phyloP scores from a whole-genome alignment of 2,888 invertebrate genomes.

The Diaperis boleti region DNA sequence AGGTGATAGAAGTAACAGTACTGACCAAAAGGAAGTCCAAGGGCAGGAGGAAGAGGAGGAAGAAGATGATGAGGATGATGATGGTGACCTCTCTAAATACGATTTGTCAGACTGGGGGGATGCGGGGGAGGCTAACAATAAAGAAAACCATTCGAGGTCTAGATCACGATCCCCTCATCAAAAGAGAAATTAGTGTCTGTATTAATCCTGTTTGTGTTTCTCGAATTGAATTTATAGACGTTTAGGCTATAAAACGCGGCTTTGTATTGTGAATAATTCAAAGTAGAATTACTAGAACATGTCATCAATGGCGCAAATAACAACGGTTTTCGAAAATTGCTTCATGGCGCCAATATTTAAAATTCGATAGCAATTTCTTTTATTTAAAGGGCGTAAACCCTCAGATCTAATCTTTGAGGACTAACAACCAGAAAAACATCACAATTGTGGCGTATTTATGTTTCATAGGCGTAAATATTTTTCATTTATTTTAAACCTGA shows the following conservation, averaged over 20 bases:
- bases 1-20: constrained; percentile 29
- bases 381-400: not conserved
- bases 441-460: too few species aligned
- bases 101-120: constrained; percentile 71
- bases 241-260: constrained; percentile 20
- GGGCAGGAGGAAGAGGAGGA: constrained; percentile 68
- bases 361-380: not conserved
- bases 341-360: not conserved
- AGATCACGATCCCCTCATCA: constrained; percentile 47
- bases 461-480: not conserved
- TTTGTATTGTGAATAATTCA: constrained; percentile 25
- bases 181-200: constrained; percentile 23
- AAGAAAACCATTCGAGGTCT: constrained; percentile 51
- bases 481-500: not conserved
- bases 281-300: constrained; percentile 5
- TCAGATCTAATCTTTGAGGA: too few species aligned
- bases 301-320: constrained; percentile 1
- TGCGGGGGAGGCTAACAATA: constrained; percentile 50
- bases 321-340: not conserved
- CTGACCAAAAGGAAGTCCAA: constrained; percentile 64
- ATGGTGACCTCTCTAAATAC: constrained; percentile 71
- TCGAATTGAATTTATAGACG: constrained; percentile 13
- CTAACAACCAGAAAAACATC: too few species aligned
- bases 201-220: not conserved
- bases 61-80: constrained; percentile 69